Percentiles rank a stretch among this genome's conserved stretches.
These are phyloP conservation scores for Kryptolebias ocellatus DNA, from an alignment of 2,797 vertebrate genomes.

Conservation along the genomic window DNA sequence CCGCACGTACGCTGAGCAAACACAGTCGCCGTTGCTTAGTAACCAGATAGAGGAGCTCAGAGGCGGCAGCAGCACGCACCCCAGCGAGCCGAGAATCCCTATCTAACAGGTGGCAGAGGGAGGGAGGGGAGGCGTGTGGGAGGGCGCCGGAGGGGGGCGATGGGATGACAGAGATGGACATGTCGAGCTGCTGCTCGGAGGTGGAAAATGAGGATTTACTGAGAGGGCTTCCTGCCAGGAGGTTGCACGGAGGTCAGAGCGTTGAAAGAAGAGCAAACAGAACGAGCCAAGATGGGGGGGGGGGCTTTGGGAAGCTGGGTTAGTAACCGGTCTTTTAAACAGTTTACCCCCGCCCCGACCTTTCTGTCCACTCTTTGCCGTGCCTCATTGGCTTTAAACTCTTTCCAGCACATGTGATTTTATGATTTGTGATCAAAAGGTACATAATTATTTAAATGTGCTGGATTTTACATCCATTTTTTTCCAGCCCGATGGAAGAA, in stretches of 20 bases:
- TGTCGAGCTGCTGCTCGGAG: constrained; percentile 39
- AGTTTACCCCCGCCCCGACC: constrained; percentile 35
- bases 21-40: constrained; percentile 79
- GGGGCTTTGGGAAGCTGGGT: constrained; percentile 18
- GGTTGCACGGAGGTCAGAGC: constrained; percentile 63
- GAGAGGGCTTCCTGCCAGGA: constrained; percentile 37
- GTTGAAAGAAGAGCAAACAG: constrained; percentile 47
- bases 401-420: constrained; percentile 1
- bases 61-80: constrained; percentile 73
- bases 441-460: constrained; percentile 12
- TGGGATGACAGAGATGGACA: constrained; percentile 63
- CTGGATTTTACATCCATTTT: constrained; percentile 7
- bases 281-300: constrained; percentile 25
- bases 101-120: constrained; percentile 79
- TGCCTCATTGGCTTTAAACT: background rate
- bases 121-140: constrained; percentile 47
- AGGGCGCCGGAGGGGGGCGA: constrained; percentile 44
- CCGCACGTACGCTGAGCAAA: constrained; percentile 78
- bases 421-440: constrained; percentile 8
- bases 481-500: background rate
- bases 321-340: constrained; percentile 17
- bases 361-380: background rate
- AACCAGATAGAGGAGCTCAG: constrained; percentile 78
- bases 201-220: constrained; percentile 48
- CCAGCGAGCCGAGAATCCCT: constrained; percentile 68